phyloP scores from a whole-genome alignment of 2,797 vertebrate genomes.

The Ispidina picta region DNA sequence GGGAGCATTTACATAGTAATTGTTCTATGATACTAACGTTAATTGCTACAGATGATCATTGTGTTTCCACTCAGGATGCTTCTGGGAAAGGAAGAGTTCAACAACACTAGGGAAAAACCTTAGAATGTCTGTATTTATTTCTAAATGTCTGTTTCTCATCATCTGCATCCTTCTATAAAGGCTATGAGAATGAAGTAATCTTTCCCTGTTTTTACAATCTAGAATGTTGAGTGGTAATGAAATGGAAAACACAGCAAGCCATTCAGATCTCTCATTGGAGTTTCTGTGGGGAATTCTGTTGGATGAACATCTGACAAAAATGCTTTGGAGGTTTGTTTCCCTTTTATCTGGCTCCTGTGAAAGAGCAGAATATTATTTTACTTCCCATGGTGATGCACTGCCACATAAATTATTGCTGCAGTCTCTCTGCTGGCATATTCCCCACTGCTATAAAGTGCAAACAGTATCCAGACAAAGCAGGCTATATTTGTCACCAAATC shows the following conservation, averaged over 20 bases:
- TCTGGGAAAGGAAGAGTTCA: not conserved
- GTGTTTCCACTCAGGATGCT: not conserved
- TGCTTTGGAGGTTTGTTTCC: not conserved
- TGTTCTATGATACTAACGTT: not conserved
- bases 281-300: not conserved
- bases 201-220: not conserved
- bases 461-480: not conserved
- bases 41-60: not conserved
- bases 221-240: not conserved
- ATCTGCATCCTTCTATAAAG: not conserved
- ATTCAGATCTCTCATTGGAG: not conserved
- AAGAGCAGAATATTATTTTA: conserved; percentile 16
- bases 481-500: not conserved
- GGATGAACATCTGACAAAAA: conserved; percentile 5
- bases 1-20: not conserved
- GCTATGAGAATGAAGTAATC: not conserved
- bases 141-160: not conserved
- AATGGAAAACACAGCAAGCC: not conserved
- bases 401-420: conserved; percentile 45
- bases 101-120: not conserved
- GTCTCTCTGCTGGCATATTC: not conserved
- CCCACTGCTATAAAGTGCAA: not conserved
- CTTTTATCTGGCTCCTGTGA: not conserved
- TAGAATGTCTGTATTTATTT: not conserved
- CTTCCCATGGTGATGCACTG: not conserved